Evolutionary conservation across 2,113 vertebrate species (phyloP).

Genomic region (Cynoglossus semilaevis): DNA sequence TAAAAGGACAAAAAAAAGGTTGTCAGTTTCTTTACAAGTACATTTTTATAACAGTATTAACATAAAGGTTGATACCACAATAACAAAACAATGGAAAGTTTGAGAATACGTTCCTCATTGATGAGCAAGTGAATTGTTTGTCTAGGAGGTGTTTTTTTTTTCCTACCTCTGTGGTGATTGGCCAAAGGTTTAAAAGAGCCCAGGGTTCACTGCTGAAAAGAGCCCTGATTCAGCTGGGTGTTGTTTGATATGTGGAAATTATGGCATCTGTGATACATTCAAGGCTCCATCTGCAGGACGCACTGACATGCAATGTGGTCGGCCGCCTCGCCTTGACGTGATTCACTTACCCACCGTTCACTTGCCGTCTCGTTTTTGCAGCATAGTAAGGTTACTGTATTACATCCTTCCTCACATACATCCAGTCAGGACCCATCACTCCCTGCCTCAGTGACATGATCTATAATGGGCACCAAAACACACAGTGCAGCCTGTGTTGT

Average conservation of each 20-base stretch:
- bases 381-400: conserved; percentile 33
- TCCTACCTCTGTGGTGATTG: conserved; percentile 44
- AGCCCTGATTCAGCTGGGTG: conserved; percentile 10
- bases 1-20: no score
- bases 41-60: no score
- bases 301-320: conserved; percentile 50
- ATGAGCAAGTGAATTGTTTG: no score
- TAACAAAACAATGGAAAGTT: no score
- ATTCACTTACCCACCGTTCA: conserved; percentile 30
- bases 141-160: conserved; percentile 54
- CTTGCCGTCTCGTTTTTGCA: conserved; percentile 26
- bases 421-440: conserved; percentile 45
- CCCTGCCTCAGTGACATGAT: conserved; percentile 25
- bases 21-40: no score
- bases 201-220: conserved; percentile 31
- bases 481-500: conserved; percentile 15
- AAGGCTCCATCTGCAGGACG: conserved; percentile 56
- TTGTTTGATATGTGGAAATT: conserved; percentile 42
- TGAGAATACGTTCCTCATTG: no score
- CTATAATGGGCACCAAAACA: conserved; percentile 35
- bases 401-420: conserved; percentile 41
- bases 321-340: conserved; percentile 20
- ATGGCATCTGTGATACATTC: conserved; percentile 30
- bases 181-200: conserved; percentile 27
- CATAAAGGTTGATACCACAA: no score